A percentile compares a stretch with the other conserved stretches of the same genome.
These are phyloP conservation scores for Catharus bicknelli DNA, from an alignment of 2,113 vertebrate species.

Conservation along the genomic window DNA sequence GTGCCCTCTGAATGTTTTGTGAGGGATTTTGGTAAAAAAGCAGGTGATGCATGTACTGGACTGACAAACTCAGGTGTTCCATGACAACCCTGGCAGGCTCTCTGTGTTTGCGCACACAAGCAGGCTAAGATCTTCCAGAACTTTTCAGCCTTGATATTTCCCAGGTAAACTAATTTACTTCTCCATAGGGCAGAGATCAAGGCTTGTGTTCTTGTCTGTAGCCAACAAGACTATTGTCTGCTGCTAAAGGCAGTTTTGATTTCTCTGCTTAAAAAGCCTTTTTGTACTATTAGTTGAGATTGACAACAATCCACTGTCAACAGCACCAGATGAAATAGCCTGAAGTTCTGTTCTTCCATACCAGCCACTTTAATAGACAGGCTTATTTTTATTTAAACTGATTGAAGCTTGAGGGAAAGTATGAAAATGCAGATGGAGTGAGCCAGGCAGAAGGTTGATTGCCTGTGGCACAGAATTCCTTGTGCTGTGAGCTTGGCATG, in stretches of 20 bases:
- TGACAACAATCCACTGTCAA: neutral
- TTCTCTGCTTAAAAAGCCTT: neutral
- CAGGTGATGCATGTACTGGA: fast-evolving
- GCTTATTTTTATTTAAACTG: neutral
- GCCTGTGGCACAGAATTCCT: neutral
- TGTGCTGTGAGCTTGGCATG: neutral
- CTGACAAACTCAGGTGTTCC: neutral
- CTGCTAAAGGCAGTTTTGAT: neutral
- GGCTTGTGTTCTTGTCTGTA: neutral
- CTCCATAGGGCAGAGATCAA: neutral
- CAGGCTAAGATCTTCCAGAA: neutral
- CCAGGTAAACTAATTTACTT: neutral
- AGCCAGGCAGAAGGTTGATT: neutral
- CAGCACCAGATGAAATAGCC: neutral
- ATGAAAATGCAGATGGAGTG: neutral
- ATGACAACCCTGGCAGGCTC: neutral
- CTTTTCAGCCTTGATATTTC: neutral
- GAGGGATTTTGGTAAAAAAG: neutral
- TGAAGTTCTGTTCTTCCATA: neutral
- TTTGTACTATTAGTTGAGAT: neutral
- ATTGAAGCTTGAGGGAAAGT: neutral
- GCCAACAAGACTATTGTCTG: neutral
- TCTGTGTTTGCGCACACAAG: neutral
- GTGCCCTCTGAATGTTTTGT: neutral
- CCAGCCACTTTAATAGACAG: neutral